Evolutionary conservation across 1,140 invertebrate genomes (phyloP).

Genomic region (Leptopilina boulardi): DNA sequence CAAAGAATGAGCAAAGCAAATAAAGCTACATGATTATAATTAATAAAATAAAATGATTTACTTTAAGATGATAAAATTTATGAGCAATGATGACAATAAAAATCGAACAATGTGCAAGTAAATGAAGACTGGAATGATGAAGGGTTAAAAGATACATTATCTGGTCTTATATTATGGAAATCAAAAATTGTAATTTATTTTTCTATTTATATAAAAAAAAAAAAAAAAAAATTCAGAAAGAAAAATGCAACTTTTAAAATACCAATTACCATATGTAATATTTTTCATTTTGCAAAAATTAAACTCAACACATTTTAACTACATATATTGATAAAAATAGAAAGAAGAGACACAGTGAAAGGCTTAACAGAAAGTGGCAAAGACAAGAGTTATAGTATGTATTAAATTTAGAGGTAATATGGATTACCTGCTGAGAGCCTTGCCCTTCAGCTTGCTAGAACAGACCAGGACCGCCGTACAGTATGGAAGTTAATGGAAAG

Average conservation of each 20-base stretch:
- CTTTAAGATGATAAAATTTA: neutral
- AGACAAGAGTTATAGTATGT: conserved; percentile 55
- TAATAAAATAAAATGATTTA: neutral
- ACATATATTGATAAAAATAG: conserved; percentile 5
- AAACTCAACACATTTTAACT: neutral
- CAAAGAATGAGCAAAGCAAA: conserved; percentile 27
- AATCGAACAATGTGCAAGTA: neutral
- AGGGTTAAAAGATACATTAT: neutral
- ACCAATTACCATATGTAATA: neutral
- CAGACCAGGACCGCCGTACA: conserved; percentile 77
- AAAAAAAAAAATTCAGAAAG: neutral
- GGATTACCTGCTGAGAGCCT: conserved; percentile 86
- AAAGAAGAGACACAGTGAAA: conserved; percentile 44
- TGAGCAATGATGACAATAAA: neutral
- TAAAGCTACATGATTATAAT: conserved; percentile 1
- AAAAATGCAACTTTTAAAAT: neutral
- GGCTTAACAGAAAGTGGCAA: conserved; percentile 45
- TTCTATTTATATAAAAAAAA: too few relatives aligned
- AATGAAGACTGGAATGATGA: neutral
- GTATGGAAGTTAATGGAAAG: conserved; percentile 70
- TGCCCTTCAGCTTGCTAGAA: conserved; percentile 89
- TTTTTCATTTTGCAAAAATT: neutral
- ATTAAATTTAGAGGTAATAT: conserved; percentile 62
- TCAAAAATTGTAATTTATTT: neutral
- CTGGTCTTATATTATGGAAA: neutral